Evolutionary conservation across 2,888 invertebrate genomes (phyloP).

Genomic region (Pseudanteris insignis): DNA sequence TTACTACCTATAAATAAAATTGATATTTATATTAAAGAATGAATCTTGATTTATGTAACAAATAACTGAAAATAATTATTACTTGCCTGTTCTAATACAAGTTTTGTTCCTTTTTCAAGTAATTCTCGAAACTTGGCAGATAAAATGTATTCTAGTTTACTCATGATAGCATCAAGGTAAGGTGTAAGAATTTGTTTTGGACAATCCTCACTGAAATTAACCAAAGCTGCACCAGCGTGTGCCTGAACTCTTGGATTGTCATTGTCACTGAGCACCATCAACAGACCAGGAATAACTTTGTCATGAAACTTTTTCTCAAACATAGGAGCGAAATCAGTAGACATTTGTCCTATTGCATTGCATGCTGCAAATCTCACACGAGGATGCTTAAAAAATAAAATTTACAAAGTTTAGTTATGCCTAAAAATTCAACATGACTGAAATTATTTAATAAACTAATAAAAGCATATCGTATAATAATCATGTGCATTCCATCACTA

Average conservation of each 20-base stretch:
- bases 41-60: no score
- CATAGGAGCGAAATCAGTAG: slow-evolving; percentile 95
- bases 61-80: no score
- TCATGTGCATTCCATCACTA: slow-evolving; percentile 51
- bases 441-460: no score
- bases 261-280: slow-evolving; percentile 89
- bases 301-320: slow-evolving; percentile 99
- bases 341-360: slow-evolving; percentile 98
- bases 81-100: slow-evolving; percentile 88
- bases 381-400: slow-evolving; percentile 15
- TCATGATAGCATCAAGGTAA: slow-evolving; percentile 92
- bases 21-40: neutral
- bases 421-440: no score
- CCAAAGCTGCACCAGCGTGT: slow-evolving; percentile 91
- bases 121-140: slow-evolving; percentile 94
- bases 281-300: slow-evolving; percentile 90
- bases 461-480: no score
- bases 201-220: slow-evolving; percentile 99
- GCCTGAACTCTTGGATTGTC: slow-evolving; percentile 90
- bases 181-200: slow-evolving; percentile 91
- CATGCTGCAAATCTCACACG: slow-evolving; percentile 72
- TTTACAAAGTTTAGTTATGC: no score
- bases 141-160: slow-evolving; percentile 87
- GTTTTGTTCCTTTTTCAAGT: slow-evolving; percentile 91
- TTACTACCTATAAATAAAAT: slow-evolving; percentile 75